These are phyloP conservation scores for Linurgus olivaceus DNA, from an alignment of 2,797 vertebrate species.

Conservation along the genomic window DNA sequence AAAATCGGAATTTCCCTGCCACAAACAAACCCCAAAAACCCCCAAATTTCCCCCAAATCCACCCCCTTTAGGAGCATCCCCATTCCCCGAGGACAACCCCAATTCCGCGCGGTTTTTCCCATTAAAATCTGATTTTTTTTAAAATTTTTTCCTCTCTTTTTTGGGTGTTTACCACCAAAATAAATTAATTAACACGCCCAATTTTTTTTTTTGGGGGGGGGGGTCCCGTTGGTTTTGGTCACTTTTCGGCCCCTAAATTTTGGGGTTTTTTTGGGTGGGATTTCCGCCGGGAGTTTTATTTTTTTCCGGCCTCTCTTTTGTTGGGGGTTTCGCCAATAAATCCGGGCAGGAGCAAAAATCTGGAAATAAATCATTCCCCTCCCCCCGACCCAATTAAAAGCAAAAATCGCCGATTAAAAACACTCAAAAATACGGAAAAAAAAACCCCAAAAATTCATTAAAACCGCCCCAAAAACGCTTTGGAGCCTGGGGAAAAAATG, in stretches of 20 bases:
- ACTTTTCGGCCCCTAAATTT: not conserved
- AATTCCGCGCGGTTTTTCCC: not conserved
- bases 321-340: not conserved
- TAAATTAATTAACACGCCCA: not conserved
- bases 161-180: not conserved
- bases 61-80: not conserved
- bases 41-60: too few relatives aligned
- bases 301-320: not conserved
- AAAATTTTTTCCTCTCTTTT: not conserved
- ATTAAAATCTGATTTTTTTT: not conserved
- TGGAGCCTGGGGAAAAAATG: not conserved
- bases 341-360: not conserved
- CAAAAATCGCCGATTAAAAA: not conserved
- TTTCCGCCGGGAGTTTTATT: not conserved
- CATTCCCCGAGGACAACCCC: not conserved
- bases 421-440: not conserved
- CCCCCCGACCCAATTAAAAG: not conserved
- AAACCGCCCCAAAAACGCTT: not conserved
- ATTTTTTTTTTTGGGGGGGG: too few relatives aligned
- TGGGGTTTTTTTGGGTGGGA: not conserved
- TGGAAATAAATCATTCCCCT: not conserved
- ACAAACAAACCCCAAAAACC: too few relatives aligned
- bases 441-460: not conserved
- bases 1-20: too few relatives aligned
- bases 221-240: not conserved